Base-by-base conservation (phyloP, 2,797 vertebrate species). In the Cephalopachus bancanus region DNA sequence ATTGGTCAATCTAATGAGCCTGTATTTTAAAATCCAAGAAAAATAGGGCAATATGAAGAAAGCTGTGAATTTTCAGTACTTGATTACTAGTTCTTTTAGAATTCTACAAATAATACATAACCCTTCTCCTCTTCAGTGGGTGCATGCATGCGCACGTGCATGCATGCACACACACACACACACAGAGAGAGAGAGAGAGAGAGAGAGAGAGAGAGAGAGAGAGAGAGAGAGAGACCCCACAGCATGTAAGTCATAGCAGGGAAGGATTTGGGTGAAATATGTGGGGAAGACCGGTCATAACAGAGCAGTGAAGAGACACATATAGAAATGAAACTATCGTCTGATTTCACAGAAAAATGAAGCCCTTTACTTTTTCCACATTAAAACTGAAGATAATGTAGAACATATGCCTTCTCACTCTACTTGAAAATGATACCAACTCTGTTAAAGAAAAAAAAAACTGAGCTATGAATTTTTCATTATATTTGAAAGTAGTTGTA, bases 401-500 rank as follows among this genome's bases (percentile, higher is more conserved):
- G 60, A 89, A 74, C 65, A 67, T 33, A 91, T 6, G 92, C 94
- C 30, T 88, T 96, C 44, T 84, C 49, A 80, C 12, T 88, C 64
- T 91, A 55, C 53, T 94, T 93, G 26, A 90, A 94, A 96, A 95
- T 96, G 83, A 95, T 90, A 91, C 67, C 49, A 78, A 55, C 16
- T 89, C 89, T 92, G 60, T 28, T 83, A 74, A 95, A 75, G 71
- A 51, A 67, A 88, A 93, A 85, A 65, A 71, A 92, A 44, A 62
- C 28, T 71, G 57, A 93, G 81, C 62, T 79, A 93, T 97, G 92
- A 97, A 97, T 97, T 94, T 97, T 98, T 97, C 95, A 96, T 97
- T 97, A 94, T 96, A 83, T 83, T 91, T 96, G 84, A 97, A 97
- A 97, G 85, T 80, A 97, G 93, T 74, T 89, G 85, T 95, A 90